phyloP scores from a whole-genome alignment of 2,113 vertebrate genomes.

The Leptodactylus fuscus region DNA sequence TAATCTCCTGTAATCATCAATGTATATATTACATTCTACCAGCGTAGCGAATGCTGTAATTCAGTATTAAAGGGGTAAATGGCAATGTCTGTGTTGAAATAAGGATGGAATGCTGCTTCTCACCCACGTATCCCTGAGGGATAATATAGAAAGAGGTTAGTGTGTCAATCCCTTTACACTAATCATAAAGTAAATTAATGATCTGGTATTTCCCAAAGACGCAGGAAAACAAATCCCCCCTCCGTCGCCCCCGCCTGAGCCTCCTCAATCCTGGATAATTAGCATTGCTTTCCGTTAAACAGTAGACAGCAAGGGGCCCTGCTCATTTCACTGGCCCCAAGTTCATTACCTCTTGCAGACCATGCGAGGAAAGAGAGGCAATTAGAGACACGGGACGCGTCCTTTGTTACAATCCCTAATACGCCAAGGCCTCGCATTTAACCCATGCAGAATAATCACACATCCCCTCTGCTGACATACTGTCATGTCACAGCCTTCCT shows the following conservation, averaged over 20 bases:
- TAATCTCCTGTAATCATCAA: background rate
- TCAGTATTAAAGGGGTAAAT: constrained; percentile 15
- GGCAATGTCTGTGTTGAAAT: background rate
- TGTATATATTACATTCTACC: background rate
- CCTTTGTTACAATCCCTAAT: constrained; percentile 12
- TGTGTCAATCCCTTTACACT: constrained; percentile 60
- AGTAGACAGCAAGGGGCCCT: constrained; percentile 34
- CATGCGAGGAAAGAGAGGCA: constrained; percentile 46
- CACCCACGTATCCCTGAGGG: constrained; percentile 44
- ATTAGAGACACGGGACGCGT: constrained; percentile 55
- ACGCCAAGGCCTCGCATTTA: constrained; percentile 17
- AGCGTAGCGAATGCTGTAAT: background rate
- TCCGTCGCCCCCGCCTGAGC: background rate
- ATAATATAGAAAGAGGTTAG: constrained; percentile 53
- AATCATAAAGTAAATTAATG: constrained; percentile 58
- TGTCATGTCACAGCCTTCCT: background rate
- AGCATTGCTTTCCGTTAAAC: constrained; percentile 57
- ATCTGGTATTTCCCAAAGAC: constrained; percentile 57
- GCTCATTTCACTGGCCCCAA: constrained; percentile 47
- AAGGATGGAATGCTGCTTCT: constrained; percentile 26
- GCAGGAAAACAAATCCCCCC: constrained; percentile 49
- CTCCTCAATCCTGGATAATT: constrained; percentile 54
- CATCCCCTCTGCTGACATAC: background rate
- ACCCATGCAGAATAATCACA: constrained; percentile 43
- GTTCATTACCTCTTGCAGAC: constrained; percentile 53